Base-by-base conservation (phyloP, 2,797 vertebrate species). In the Sphaeramia orbicularis region DNA sequence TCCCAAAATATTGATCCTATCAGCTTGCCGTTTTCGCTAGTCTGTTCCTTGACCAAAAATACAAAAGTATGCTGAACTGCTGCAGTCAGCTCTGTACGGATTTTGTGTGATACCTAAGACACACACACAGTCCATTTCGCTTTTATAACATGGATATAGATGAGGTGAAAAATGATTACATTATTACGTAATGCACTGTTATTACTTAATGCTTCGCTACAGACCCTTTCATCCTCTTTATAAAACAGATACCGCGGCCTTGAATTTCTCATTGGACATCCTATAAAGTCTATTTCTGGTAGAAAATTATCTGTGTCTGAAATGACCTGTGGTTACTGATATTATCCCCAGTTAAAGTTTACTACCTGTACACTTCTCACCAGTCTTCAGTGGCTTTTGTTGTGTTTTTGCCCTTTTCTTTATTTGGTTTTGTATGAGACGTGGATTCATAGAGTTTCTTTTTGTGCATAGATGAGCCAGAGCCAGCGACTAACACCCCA, bases 261-360 rank as follows among this genome's bases (percentile, higher is more conserved):
- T 6, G 41, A 43, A 47, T 60, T 52, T 41, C 30, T 56, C 49
- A 35, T 43, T 12, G 41, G 50, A 24, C 21, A 37, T 56, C 9
- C 27, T 11, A 36, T 30, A 35, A 61, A 7, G 18, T 57, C 12
- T 56, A 45, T 24, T 21, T n/a, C n/a, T 41, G 54, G n/a, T 18
- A 40, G 12, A 2, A 24, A 35, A 15, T 2, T 15, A 45, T 19
- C 52, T 58, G 55, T 11, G 38, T 48, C 68, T 58, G 14, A 19
- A 24, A 2, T 56, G 18, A 59, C 58, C 45, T 58, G 56, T 35
- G 56, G 43, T 41, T 21, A 51, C 43, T 57, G 64, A 16, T 56
- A 27, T 62, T 48, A 67, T 52, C 32, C 61, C 18, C 21, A 27
- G 57, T 64, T 52, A 45, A 15, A 24, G 60, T 65, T 55, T 40